Evolutionary conservation across 1,140 invertebrate species (phyloP), one percentile per base, ranked within the genome.

Genomic region (Drosophila arawakana): DNA sequence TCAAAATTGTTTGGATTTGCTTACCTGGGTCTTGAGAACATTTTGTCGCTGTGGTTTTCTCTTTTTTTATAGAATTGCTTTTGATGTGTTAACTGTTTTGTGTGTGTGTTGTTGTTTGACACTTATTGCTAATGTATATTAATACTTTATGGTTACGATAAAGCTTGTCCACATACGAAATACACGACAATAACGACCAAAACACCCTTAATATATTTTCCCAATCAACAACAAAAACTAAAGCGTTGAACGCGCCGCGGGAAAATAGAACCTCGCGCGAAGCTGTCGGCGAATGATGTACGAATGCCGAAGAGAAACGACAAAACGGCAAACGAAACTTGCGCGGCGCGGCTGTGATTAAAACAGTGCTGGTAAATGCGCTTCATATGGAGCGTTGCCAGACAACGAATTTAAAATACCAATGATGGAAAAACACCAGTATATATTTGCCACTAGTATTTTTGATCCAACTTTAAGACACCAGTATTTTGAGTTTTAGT

Each of bases 11-110:
- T 30, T 62, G 25, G 25, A 47, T 44, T 37, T 49, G 49, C 89
- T 91, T 73, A 91, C 89, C 81, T 91, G 66, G 89, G 81, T 50
- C 89, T 81, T 67, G 89, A 85, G 49, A 91, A 82, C 89, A 91
- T 91, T 72, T 69, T 89, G 57, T 30, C 21, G 39, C 41, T 43
- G 15, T 43, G 39, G 25, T 30, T 30, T 30, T 18, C 15, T 30
- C 78, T 79, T 10, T 47, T 25, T 63, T 72, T 63, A 30, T 59
- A 37, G 54, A 74, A 80, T 80, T 77, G 73, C 80, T 88, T 70
- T 39, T 69, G 44, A 30, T 60, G 46, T 57, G 49, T 63, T 58
- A 63, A 63, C 60, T 63, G 50, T 41, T 52, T 25, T 25, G 13
- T 6, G 46, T 25, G 49, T 54, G 49, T 54, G 47, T 25, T 71